Evolutionary conservation across 2,888 invertebrate genomes (phyloP).

Genomic region (Papilio demoleus): DNA sequence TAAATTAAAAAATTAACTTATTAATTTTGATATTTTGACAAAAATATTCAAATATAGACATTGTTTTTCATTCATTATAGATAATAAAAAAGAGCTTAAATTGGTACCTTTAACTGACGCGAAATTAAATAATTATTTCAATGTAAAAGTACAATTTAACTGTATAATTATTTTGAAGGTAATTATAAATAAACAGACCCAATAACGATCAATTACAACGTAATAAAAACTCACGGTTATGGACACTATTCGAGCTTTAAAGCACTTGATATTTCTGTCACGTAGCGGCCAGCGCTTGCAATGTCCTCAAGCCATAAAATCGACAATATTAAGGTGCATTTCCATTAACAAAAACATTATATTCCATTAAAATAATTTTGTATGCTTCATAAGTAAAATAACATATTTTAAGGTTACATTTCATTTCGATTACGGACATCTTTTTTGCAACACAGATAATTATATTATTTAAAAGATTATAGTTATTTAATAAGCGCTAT

Average conservation of each 20-base stretch:
- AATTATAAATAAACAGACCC: conserved; percentile 43
- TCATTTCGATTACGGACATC: conserved; percentile 19
- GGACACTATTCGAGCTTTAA: conserved; percentile 48
- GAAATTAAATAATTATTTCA: conserved; percentile 20
- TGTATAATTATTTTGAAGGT: conserved; percentile 23
- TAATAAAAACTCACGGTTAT: conserved; percentile 48
- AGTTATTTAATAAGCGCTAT: conserved; percentile 12
- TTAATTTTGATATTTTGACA: too few species aligned
- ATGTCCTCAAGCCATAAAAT: conserved; percentile 26
- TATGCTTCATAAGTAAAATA: conserved; percentile 18
- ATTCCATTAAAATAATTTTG: conserved; percentile 15
- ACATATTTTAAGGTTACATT: background rate
- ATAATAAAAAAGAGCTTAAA: background rate
- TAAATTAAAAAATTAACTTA: too few species aligned
- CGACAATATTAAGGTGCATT: conserved; percentile 17
- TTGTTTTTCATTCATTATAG: conserved; percentile 7
- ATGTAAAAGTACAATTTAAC: conserved; percentile 18
- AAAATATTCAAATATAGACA: too few species aligned
- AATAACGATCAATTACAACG: conserved; percentile 49
- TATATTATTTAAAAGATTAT: conserved; percentile 15
- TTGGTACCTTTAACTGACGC: conserved; percentile 4
- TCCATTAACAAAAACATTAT: conserved; percentile 26
- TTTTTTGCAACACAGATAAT: background rate
- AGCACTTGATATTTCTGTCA: conserved; percentile 53
- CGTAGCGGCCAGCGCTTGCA: conserved; percentile 41